Base-by-base conservation (phyloP, 2,888 invertebrate genomes). In the Ptilodon capucinus region DNA sequence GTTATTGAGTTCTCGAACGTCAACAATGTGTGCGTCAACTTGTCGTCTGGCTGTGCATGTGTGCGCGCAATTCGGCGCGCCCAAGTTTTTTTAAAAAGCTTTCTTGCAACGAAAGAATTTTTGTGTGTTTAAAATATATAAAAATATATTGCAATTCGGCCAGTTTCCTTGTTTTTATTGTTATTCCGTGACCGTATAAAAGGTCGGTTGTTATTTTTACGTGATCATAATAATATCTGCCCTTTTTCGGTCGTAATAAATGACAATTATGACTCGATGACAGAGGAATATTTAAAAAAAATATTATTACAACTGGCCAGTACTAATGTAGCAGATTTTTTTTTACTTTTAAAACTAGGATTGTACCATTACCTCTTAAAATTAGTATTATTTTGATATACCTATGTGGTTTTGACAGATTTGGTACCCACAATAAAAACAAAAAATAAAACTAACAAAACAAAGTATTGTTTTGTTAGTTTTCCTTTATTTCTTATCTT, bases 41-140 rank as follows among this genome's bases (percentile, higher is more conserved):
- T 63, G 72, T 68, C 66, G 72, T 68, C 66, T 68, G 64, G 49
- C 13, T 55, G 48, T 42, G 25, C 25, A 0, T 56, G 73, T 79
- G 74, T 77, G 83, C 68, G 79, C 64, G 71, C 67, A 63, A 57
- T 65, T 65, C 58, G 65, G 65, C 51, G 48, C 11, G 11, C 40
- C 25, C 23, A 40, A 25, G 25, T 25, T 25, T 40, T n/a, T 38
- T 40, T 14, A 40, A 40, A 23, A 23, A 6, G 11, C 25, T 40
- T 40, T 40, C 40, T 40, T 25, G 40, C 11, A 14, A 40, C 40
- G 2, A 17, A 6, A 16, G 18, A 18, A 7, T 4, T 25, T 40
- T 9, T 19, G 19, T 36, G n/a, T 19, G 4, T 25, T 25, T n/a
- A n/a, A n/a, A 9, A 40, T 16, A 7, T 40, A 16, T 25, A 14